Evolutionary conservation across 1,140 invertebrate species (phyloP).

Genomic region (Hylaeus volcanicus): DNA sequence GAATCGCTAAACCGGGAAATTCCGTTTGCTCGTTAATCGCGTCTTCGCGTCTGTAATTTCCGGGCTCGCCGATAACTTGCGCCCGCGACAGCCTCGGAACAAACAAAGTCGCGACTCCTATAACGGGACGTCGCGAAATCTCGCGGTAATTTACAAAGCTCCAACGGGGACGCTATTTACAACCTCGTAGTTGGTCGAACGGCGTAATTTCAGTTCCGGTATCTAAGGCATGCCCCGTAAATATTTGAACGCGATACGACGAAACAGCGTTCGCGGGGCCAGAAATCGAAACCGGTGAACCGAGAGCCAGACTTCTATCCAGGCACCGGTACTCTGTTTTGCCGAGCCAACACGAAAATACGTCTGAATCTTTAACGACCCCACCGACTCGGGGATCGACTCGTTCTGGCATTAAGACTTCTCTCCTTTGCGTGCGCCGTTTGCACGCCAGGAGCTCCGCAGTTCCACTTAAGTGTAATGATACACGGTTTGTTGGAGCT

Average conservation of each 20-base stretch:
- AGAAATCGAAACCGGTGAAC: constrained; percentile 3
- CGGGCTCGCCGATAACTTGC: background rate
- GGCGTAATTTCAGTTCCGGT: constrained; percentile 20
- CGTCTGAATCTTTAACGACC: constrained; percentile 51
- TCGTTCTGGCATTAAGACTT: background rate
- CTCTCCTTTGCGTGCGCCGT: constrained; percentile 1
- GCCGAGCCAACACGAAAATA: constrained; percentile 5
- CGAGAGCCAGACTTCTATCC: background rate
- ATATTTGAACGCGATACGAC: constrained; percentile 38
- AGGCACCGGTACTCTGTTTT: constrained; percentile 7
- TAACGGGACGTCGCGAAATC: constrained; percentile 17
- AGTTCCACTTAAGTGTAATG: constrained; percentile 6
- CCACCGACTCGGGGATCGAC: background rate
- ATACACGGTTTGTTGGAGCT: constrained; percentile 22
- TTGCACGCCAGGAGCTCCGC: constrained; percentile 1
- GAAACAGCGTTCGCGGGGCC: too few relatives aligned
- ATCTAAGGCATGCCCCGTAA: constrained; percentile 3
- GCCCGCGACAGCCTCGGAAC: background rate
- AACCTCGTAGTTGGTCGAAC: background rate
- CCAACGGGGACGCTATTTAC: background rate
- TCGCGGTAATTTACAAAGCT: constrained; percentile 5
- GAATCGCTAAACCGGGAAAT: background rate
- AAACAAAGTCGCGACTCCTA: background rate
- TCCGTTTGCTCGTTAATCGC: constrained; percentile 20
- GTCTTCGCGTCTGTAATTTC: background rate